phyloP scores from a whole-genome alignment of 2,888 invertebrate genomes.

The Caenorhabditis macrosperma region DNA sequence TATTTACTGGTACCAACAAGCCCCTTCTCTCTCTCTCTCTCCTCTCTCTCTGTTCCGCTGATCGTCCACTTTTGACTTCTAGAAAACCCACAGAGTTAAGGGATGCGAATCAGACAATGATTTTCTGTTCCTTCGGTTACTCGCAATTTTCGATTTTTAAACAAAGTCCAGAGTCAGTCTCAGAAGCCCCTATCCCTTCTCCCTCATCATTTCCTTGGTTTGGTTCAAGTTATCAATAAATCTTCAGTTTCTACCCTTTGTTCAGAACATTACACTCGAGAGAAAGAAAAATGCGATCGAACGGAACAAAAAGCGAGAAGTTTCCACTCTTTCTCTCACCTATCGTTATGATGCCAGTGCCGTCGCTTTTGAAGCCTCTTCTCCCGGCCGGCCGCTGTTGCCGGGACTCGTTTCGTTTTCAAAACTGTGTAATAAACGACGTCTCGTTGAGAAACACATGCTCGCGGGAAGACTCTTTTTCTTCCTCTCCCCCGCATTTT shows the following conservation, averaged over 20 bases:
- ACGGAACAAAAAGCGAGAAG: background rate
- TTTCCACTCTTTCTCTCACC: background rate
- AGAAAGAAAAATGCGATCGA: no score
- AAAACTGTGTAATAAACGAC: constrained; percentile 49
- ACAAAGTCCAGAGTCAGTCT: no score
- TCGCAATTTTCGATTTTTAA: no score
- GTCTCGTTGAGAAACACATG: constrained; percentile 50
- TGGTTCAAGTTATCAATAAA: constrained; percentile 21
- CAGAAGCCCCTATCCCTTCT: background rate
- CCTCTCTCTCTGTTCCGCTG: background rate
- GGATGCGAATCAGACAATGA: background rate
- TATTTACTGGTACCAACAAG: constrained; percentile 41
- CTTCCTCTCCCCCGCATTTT: constrained; percentile 15
- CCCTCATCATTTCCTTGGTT: background rate
- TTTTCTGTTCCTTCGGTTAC: background rate
- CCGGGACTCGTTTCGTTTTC: constrained; percentile 28
- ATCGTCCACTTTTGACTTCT: background rate
- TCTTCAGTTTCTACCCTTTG: constrained; percentile 21
- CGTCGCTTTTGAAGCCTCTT: background rate
- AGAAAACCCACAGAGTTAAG: no score
- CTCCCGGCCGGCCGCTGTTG: background rate
- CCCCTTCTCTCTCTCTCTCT: constrained; percentile 8
- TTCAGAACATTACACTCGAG: no score
- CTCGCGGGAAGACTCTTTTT: constrained; percentile 13
- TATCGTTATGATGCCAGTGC: constrained; percentile 20